Conservation (phyloP, 2,888 invertebrate genomes). For the Drosophila glabriapex region DNA sequence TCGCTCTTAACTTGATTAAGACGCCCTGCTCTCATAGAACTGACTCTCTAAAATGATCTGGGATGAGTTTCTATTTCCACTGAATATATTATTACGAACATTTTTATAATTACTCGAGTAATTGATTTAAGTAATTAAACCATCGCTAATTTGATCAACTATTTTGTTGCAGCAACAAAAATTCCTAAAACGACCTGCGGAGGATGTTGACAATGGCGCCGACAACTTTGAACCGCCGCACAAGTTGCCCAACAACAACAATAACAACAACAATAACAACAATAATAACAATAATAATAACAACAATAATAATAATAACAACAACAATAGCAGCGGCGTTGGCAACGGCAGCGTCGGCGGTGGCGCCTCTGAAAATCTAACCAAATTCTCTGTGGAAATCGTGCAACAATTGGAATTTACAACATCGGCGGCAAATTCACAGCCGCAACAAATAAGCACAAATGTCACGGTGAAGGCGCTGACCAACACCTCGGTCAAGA, state of each 20-base stretch:
- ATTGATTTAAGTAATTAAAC: not conserved
- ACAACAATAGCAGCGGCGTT: slow-evolving; percentile 47
- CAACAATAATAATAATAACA: slow-evolving; percentile 35
- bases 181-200: slow-evolving; percentile 91
- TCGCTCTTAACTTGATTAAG: no score
- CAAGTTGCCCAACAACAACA: slow-evolving; percentile 88
- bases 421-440: slow-evolving; percentile 93
- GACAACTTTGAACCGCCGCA: slow-evolving; percentile 90
- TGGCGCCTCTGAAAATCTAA: slow-evolving; percentile 85
- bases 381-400: slow-evolving; percentile 96
- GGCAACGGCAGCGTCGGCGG: slow-evolving; percentile 42
- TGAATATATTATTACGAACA: not conserved
- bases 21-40: no score
- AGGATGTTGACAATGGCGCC: slow-evolving; percentile 87
- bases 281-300: slow-evolving; percentile 54
- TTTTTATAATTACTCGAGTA: not conserved
- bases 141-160: slow-evolving; percentile 9
- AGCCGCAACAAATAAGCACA: slow-evolving; percentile 95
- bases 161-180: slow-evolving; percentile 91
- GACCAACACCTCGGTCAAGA: slow-evolving; percentile 88
- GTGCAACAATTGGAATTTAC: slow-evolving; percentile 96
- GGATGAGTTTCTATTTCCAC: not conserved
- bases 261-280: slow-evolving; percentile 71
- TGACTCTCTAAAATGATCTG: no score
- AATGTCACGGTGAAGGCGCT: slow-evolving; percentile 95